Evolutionary conservation across 2,888 invertebrate species (phyloP).

Genomic region (Tinea pellionella): DNA sequence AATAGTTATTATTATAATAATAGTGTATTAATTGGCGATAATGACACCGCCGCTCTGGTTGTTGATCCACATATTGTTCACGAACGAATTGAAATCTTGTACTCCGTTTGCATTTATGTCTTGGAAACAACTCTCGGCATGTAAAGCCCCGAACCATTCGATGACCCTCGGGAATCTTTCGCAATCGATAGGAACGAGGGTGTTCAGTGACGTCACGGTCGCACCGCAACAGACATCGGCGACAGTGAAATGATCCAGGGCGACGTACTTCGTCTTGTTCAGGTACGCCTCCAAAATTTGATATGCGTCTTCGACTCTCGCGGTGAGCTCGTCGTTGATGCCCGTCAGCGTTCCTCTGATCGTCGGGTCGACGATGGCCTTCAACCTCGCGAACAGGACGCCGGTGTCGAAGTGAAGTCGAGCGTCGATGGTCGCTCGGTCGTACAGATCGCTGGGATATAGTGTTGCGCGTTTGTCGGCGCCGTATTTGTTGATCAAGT

Average conservation of each 20-base stretch:
- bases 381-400: slow-evolving; percentile 23
- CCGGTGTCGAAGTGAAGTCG: slow-evolving; percentile 29
- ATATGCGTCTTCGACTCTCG: slow-evolving; percentile 26
- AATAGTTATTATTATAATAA: not conserved
- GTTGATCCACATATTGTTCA: slow-evolving; percentile 1
- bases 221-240: slow-evolving; percentile 32
- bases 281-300: slow-evolving; percentile 32
- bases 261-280: slow-evolving; percentile 24
- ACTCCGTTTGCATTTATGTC: slow-evolving; percentile 28
- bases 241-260: slow-evolving; percentile 27
- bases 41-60: not conserved
- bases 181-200: slow-evolving; percentile 24
- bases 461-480: slow-evolving; percentile 25
- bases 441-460: slow-evolving; percentile 29
- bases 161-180: slow-evolving; percentile 25
- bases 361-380: slow-evolving; percentile 14
- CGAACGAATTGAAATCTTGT: slow-evolving; percentile 16
- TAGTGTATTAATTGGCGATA: not conserved
- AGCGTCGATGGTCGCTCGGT: slow-evolving; percentile 29
- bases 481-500: slow-evolving; percentile 35
- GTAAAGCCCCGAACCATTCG: slow-evolving; percentile 26
- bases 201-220: slow-evolving; percentile 26
- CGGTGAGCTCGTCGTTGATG: slow-evolving; percentile 20
- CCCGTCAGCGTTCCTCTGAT: slow-evolving; percentile 18
- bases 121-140: slow-evolving; percentile 27